Base-by-base conservation (phyloP, 2,888 invertebrate genomes). In the Micoletzkya japonica region DNA sequence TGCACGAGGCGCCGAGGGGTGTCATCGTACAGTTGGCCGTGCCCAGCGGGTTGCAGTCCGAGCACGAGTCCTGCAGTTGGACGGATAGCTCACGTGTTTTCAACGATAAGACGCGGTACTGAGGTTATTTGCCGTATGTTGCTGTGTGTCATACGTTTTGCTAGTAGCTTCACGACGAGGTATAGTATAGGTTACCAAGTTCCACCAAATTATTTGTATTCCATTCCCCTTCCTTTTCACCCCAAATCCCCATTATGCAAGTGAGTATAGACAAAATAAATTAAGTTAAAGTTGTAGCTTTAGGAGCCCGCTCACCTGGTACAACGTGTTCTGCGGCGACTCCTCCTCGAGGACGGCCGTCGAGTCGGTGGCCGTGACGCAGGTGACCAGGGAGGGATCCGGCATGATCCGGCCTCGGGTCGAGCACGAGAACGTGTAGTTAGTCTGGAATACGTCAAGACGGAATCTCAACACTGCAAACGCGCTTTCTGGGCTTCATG, bases 391-490 rank as follows among this genome's bases (percentile, higher is more conserved):
- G 24, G 64, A 54, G 17, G 64, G 64, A 66, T 66, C 54, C 1
- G 64, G 64, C 28, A 54, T 54, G 20, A 66, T 26, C 20, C 37
- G 64, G 20, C 64, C 64, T 2, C 64, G 64, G 3, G 54, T 52
- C 4, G 64, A 66, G 6, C 64, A 66, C 3, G n/a, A 30, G 37
- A 66, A 66, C 0, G 24, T n/a, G 63, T 17, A 50, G 20, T 24
- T 24, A 4, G 39, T 32, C 63, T 63, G 49, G 2, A 50, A 50
- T 17, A 28, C n/a, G n/a, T n/a, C n/a, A n/a, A n/a, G n/a, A n/a
- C n/a, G n/a, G n/a, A n/a, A n/a, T n/a, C n/a, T n/a, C n/a, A n/a
- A n/a, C n/a, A n/a, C n/a, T n/a, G n/a, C n/a, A n/a, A n/a, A 17
- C 64, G 54, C 14, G 17, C 2, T 24, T 52, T 44, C n/a, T 4